These are phyloP conservation scores for Trissolcus basalis DNA, from an alignment of 1,140 invertebrate genomes.

Conservation along the genomic window DNA sequence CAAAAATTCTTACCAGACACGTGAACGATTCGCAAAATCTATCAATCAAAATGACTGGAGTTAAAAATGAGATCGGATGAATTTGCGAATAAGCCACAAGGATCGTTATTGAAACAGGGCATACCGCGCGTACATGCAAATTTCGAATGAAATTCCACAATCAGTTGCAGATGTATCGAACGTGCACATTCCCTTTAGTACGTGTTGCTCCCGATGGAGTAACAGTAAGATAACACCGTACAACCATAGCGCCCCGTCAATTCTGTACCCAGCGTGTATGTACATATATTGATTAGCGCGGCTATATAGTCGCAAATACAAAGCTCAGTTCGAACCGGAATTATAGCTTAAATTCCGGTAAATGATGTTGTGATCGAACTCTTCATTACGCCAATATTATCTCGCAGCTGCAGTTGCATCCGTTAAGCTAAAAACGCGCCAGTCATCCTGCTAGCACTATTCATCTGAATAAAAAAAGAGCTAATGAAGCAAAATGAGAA, in stretches of 20 bases:
- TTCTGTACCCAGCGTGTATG: constrained; percentile 14
- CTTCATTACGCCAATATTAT: constrained; percentile 32
- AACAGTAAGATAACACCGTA: constrained; percentile 57
- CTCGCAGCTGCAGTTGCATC: constrained; percentile 5
- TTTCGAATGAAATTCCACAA: constrained; percentile 55
- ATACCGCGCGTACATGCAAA: constrained; percentile 11
- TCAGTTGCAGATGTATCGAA: constrained; percentile 54
- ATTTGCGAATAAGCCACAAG: constrained; percentile 11
- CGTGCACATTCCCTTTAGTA: constrained; percentile 39
- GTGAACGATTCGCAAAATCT: constrained; percentile 1
- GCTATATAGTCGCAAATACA: constrained; percentile 38
- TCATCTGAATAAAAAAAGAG: background rate
- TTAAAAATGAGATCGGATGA: constrained; percentile 10
- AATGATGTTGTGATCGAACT: constrained; percentile 24
- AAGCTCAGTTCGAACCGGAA: constrained; percentile 26
- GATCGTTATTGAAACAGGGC: constrained; percentile 35
- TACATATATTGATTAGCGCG: constrained; percentile 56
- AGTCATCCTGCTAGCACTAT: too few species aligned
- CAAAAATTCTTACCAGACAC: background rate
- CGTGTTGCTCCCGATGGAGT: constrained; percentile 50
- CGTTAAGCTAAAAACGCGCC: background rate
- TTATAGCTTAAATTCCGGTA: constrained; percentile 53
- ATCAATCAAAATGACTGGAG: constrained; percentile 9
- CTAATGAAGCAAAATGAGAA: too few species aligned
- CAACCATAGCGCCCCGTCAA: constrained; percentile 34